A percentile compares a stretch with the other conserved stretches of the same genome.
Evolutionary conservation across 2,113 vertebrate species (phyloP).

Genomic region (Spheniscus mendiculus): DNA sequence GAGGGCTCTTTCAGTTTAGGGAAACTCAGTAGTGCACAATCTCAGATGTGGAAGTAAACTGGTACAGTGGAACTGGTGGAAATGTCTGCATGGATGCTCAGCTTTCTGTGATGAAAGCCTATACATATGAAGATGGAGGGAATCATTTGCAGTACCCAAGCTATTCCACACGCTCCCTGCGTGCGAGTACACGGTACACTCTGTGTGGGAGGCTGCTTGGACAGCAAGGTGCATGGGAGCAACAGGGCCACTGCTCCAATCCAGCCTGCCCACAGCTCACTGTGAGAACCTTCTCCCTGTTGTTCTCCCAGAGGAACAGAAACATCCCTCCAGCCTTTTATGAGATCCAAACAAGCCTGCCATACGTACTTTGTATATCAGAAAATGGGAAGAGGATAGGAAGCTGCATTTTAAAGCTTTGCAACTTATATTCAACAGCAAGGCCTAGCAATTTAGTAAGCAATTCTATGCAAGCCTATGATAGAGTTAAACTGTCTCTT

Average conservation of each 20-base stretch:
- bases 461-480: background rate
- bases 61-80: background rate
- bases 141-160: background rate
- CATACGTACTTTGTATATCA: background rate
- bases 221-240: background rate
- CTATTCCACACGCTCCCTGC: background rate
- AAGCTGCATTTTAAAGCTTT: background rate
- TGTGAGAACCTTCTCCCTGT: background rate
- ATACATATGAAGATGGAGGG: background rate
- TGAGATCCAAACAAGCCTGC: background rate
- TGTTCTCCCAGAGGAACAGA: background rate
- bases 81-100: background rate
- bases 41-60: background rate
- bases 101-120: background rate
- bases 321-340: background rate
- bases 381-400: background rate
- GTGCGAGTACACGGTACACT: fast-evolving
- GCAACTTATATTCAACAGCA: background rate
- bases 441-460: background rate
- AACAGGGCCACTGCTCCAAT: background rate
- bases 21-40: background rate
- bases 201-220: background rate
- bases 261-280: background rate
- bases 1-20: background rate
- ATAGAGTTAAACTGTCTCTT: background rate